These are phyloP conservation scores for Drosophila merina DNA, from an alignment of 2,888 invertebrate species.

Conservation along the genomic window DNA sequence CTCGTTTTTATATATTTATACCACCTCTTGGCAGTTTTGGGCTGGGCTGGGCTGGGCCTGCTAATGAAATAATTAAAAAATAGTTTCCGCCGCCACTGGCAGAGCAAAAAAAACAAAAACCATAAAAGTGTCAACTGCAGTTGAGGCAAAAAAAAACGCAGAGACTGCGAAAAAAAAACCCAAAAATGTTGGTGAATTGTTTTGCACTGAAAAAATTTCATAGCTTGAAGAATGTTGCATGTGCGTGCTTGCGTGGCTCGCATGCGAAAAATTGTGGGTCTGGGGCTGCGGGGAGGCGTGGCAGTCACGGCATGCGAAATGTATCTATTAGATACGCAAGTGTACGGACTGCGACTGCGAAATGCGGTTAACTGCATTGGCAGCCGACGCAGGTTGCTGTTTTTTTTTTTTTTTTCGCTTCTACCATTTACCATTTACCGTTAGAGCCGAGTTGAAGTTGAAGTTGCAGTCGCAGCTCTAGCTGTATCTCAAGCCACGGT, in stretches of 20 bases:
- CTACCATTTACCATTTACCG: conserved; percentile 55
- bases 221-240: conserved; percentile 38
- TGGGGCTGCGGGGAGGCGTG: conserved; percentile 24
- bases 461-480: conserved; percentile 9
- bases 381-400: conserved; percentile 36
- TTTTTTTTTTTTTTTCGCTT: conserved; percentile 32
- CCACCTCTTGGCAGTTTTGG: not conserved
- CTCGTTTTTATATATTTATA: conserved; percentile 5
- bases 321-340: conserved; percentile 56
- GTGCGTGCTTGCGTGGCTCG: conserved; percentile 37
- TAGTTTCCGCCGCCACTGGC: conserved; percentile 39
- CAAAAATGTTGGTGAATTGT: conserved; percentile 7
- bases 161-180: not conserved
- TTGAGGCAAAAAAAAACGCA: conserved; percentile 3
- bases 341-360: conserved; percentile 41
- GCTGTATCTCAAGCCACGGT: conserved; percentile 1
- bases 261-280: conserved; percentile 16
- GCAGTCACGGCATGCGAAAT: conserved; percentile 51
- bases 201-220: conserved; percentile 24
- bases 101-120: conserved; percentile 15
- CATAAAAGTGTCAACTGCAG: conserved; percentile 49
- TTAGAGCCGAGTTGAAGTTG: conserved; percentile 24
- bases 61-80: conserved; percentile 54
- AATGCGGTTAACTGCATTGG: conserved; percentile 74
- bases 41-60: conserved; percentile 15